Conservation (phyloP, 2,888 invertebrate species). For the Leptopterna dolabrata region DNA sequence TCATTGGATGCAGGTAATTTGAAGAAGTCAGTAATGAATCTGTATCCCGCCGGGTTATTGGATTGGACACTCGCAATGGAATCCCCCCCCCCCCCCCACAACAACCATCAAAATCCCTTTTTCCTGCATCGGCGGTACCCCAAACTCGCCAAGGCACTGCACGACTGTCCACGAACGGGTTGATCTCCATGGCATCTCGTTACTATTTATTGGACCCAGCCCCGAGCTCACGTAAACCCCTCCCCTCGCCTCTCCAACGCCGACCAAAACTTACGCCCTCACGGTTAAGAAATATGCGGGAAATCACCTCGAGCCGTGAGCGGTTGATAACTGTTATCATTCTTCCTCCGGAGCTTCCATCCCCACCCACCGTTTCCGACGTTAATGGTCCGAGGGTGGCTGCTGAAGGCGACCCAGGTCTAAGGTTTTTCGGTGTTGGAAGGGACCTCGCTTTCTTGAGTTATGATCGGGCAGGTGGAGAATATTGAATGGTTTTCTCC, state of each 20-base stretch:
- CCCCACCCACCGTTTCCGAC: background rate
- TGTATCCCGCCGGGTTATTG: too few species aligned
- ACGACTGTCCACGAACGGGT: too few species aligned
- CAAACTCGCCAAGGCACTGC: too few species aligned
- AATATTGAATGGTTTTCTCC: conserved; percentile 26
- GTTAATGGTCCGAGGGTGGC: conserved; percentile 6
- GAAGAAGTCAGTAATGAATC: too few species aligned
- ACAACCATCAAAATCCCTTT: too few species aligned
- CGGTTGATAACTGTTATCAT: conserved; percentile 17
- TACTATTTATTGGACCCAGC: too few species aligned
- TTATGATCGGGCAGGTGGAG: conserved; percentile 27
- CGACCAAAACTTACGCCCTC: background rate
- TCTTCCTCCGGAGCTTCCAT: background rate
- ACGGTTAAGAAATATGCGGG: background rate
- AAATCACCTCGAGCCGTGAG: conserved; percentile 10
- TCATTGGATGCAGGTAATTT: too few species aligned
- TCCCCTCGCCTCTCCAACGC: background rate
- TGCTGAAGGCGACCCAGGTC: background rate
- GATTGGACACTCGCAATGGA: too few species aligned
- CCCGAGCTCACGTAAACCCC: background rate
- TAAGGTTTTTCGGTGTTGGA: background rate
- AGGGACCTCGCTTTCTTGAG: background rate
- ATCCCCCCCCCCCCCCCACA: too few species aligned
- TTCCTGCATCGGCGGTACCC: too few species aligned
- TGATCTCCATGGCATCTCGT: too few species aligned